Conservation (phyloP, 2,888 invertebrate genomes). For the Epistrophe grossulariae region DNA sequence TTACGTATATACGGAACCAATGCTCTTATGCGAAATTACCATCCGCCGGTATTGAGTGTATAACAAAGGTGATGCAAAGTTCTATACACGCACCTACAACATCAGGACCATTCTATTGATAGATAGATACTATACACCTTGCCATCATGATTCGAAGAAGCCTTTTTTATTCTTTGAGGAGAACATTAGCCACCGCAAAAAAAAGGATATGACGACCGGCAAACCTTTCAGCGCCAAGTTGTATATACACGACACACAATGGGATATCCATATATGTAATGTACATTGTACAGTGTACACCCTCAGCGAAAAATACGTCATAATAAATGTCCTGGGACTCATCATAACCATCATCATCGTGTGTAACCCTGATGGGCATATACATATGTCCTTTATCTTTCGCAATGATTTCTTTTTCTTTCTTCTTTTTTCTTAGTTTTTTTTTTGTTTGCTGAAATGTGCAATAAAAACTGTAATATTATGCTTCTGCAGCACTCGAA, state of each 20-base stretch:
- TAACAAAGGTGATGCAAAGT: slow-evolving; percentile 47
- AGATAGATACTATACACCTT: slow-evolving; percentile 29
- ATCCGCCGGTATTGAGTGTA: slow-evolving; percentile 27
- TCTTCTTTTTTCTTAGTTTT: slow-evolving; percentile 23
- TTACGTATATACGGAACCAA: slow-evolving; percentile 33
- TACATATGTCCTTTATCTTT: slow-evolving; percentile 66
- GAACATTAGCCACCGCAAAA: slow-evolving; percentile 61
- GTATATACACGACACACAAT: neutral
- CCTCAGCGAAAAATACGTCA: slow-evolving; percentile 59
- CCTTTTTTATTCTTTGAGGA: slow-evolving; percentile 66
- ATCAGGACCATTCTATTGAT: slow-evolving; percentile 11
- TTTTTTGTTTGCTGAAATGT: slow-evolving; percentile 44
- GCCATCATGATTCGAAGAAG: slow-evolving; percentile 18
- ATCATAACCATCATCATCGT: slow-evolving; percentile 39
- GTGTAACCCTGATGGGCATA: slow-evolving; percentile 19
- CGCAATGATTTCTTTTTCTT: slow-evolving; percentile 64
- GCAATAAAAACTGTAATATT: slow-evolving; percentile 66
- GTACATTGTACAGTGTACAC: slow-evolving; percentile 1
- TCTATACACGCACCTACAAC: slow-evolving; percentile 20
- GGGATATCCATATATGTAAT: slow-evolving; percentile 17
- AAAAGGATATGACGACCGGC: slow-evolving; percentile 60
- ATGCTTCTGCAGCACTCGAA: slow-evolving; percentile 50
- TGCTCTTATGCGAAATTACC: slow-evolving; percentile 63
- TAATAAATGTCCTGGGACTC: slow-evolving; percentile 75
- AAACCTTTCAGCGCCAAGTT: slow-evolving; percentile 55